Percentiles rank a stretch among this genome's conserved stretches.
Evolutionary conservation across 2,113 vertebrate genomes (phyloP).

Genomic region (Cinclus cinclus): DNA sequence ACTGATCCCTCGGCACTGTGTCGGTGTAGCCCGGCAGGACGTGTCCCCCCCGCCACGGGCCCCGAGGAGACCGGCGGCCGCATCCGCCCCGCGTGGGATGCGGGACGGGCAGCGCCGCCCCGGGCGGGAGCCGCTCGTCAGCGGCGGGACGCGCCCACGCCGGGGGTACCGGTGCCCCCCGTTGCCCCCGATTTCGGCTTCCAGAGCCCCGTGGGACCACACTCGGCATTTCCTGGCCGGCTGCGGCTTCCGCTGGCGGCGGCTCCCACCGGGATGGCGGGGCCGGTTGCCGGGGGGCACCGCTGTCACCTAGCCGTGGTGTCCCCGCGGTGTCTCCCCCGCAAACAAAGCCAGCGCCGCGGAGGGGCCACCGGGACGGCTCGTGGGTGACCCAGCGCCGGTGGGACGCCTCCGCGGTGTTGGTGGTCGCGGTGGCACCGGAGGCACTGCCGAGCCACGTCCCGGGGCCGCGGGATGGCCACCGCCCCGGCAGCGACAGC

Average conservation of each 20-base stretch:
- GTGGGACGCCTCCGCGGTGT: background rate
- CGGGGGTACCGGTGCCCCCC: background rate
- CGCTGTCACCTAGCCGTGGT: background rate
- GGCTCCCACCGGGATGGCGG: background rate
- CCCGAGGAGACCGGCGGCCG: background rate
- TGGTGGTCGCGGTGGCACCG: background rate
- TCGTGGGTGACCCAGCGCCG: background rate
- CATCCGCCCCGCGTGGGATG: background rate
- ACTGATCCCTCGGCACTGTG: background rate
- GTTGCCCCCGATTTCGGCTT: background rate
- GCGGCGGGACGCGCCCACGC: background rate
- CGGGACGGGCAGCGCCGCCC: background rate
- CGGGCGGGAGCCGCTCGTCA: background rate
- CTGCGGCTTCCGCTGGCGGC: background rate
- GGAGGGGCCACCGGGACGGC: background rate
- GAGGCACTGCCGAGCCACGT: background rate
- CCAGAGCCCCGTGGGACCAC: background rate
- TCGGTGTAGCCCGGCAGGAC: background rate
- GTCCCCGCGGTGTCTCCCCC: background rate
- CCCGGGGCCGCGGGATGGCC: background rate
- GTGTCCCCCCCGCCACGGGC: background rate
- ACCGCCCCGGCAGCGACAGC: background rate
- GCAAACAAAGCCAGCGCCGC: background rate
- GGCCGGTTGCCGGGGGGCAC: background rate
- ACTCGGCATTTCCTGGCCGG: slow-evolving; percentile 21